phyloP scores from a whole-genome alignment of 2,888 invertebrate species.

The Entomobrya proxima region DNA sequence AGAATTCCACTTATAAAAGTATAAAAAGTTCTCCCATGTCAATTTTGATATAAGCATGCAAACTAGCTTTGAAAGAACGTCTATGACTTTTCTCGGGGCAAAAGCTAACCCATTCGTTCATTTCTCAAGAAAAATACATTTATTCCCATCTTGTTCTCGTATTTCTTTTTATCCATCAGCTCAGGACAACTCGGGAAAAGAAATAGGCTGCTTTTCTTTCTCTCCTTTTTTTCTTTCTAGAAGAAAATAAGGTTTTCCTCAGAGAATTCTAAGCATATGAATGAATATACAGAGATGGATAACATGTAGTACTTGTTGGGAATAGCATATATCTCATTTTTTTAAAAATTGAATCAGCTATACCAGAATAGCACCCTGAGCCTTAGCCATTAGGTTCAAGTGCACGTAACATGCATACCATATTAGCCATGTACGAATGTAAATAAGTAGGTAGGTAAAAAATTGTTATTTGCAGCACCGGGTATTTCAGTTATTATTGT shows the following conservation, averaged over 20 bases:
- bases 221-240: neutral
- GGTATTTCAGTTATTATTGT: neutral
- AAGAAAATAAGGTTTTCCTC: slow-evolving; percentile 4
- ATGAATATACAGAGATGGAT: neutral
- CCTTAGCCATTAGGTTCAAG: neutral
- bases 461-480: neutral
- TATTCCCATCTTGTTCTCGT: slow-evolving; percentile 42
- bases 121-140: slow-evolving; percentile 36
- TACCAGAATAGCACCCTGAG: slow-evolving; percentile 9
- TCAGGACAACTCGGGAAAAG: neutral
- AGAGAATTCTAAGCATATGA: neutral
- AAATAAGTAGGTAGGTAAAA: neutral
- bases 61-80: neutral
- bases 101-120: slow-evolving; percentile 38
- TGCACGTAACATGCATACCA: neutral
- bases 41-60: slow-evolving; percentile 11
- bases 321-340: slow-evolving; percentile 10
- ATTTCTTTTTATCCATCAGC: neutral
- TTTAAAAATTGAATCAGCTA: slow-evolving; percentile 28
- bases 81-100: slow-evolving; percentile 33
- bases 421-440: slow-evolving; percentile 7
- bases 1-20: neutral
- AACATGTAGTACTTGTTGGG: too few species aligned
- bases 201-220: neutral
- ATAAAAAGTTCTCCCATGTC: neutral